Base-by-base conservation (phyloP, 2,113 vertebrate genomes). In the Nymphicus hollandicus region DNA sequence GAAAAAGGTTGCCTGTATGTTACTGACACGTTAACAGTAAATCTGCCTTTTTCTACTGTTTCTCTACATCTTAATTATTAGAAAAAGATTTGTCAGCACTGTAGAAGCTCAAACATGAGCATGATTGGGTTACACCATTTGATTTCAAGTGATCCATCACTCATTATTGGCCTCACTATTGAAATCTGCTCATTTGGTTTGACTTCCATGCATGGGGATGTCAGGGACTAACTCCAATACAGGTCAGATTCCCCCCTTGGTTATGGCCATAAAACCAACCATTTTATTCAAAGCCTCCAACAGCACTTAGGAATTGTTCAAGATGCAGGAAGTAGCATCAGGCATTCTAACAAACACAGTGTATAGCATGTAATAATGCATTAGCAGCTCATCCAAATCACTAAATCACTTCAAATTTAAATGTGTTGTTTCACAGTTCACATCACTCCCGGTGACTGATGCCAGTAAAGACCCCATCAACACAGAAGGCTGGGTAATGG, bases 381-480 rank as follows among this genome's bases (percentile, higher is more conserved):
- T 70, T 68, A 86, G 35, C 43, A 55, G 17, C 46, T 61, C 39
- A 17, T 77, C 17, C 28, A 65, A 92, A 71, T 1, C 35, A 65
- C 3, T 64, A 83, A 84, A 86, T 81, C 10, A 10, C 37, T 86
- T 31, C 66, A 73, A 52, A 69, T 82, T 83, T 92, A 70, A 79
- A 46, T 60, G 43, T 17, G 2, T 82, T 86, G 43, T 69, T 95
- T 95, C 92, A 72, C 92, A 97, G 96, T 83, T 98, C 50, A 97
- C 96, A 66, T 95, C 88, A 14, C 85, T 98, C 23, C 95, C 97
- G 94, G 94, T 97, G 70, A 96, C 84, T 24, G 97, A 93, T 69
- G 81, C 95, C 39, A 47, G 74, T 84, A 97, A 93, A 94, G 98
- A 98, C 25, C 66, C 95, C 2, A 23, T 93, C 71, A 69, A 24